Evolutionary conservation across 1,140 invertebrate genomes (phyloP).

Genomic region (Drosophila ercepeae): DNA sequence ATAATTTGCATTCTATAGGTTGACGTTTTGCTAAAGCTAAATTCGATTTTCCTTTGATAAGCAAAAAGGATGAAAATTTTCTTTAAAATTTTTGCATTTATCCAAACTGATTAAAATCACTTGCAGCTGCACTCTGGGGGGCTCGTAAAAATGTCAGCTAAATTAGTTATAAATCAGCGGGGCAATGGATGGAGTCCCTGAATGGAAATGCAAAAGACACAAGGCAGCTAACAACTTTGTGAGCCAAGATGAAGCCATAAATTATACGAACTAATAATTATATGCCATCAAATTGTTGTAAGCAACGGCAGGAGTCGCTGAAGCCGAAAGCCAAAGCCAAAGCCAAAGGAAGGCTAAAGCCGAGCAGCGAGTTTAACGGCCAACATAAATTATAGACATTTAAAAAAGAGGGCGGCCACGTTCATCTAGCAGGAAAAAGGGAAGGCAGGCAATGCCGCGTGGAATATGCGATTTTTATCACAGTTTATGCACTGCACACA

Average conservation of each 20-base stretch:
- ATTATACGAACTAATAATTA: conserved; percentile 82
- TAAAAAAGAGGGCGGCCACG: conserved; percentile 46
- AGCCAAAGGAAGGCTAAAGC: conserved; percentile 41
- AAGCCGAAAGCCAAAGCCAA: conserved; percentile 11
- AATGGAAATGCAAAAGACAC: conserved; percentile 47
- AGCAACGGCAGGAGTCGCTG: conserved; percentile 38
- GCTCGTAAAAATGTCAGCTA: conserved; percentile 62
- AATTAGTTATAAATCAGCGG: conserved; percentile 76
- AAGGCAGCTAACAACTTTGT: conserved; percentile 63
- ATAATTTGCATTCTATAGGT: conserved; percentile 13
- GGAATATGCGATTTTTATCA: conserved; percentile 79
- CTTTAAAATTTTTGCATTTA: conserved; percentile 42
- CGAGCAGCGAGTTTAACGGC: conserved; percentile 70
- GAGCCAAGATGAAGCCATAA: conserved; percentile 73
- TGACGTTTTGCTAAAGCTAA: conserved; percentile 20
- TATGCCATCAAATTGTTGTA: conserved; percentile 79
- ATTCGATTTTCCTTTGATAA: conserved; percentile 37
- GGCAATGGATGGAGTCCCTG: not conserved
- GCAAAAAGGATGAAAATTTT: conserved; percentile 18
- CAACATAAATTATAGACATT: conserved; percentile 78
- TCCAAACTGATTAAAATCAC: conserved; percentile 48
- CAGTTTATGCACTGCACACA: conserved; percentile 80
- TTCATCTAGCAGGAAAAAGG: conserved; percentile 17
- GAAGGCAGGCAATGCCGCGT: conserved; percentile 38
- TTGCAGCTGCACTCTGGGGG: conserved; percentile 50